These are phyloP conservation scores for Cepaea nemoralis DNA, from an alignment of 1,140 invertebrate genomes.

Conservation along the genomic window DNA sequence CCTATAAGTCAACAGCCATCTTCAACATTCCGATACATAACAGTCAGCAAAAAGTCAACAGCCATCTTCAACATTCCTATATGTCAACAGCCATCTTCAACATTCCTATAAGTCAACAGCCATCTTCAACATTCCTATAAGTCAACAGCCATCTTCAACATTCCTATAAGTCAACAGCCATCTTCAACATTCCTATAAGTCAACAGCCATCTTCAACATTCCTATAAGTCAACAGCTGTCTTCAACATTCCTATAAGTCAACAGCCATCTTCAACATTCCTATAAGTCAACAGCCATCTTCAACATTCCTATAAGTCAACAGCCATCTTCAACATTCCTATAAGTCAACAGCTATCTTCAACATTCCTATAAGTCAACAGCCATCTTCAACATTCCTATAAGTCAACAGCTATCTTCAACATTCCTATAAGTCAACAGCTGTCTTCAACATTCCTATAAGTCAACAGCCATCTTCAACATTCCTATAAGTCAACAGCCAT, in stretches of 20 bases:
- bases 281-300: background rate
- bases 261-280: background rate
- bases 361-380: background rate
- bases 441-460: background rate
- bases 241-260: background rate
- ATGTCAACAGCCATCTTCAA: background rate
- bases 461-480: too few species aligned
- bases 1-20: too few species aligned
- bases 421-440: background rate
- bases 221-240: background rate
- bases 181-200: background rate
- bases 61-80: background rate
- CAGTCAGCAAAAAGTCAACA: too few species aligned
- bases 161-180: background rate
- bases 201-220: background rate
- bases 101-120: background rate
- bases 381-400: background rate
- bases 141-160: background rate
- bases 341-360: background rate
- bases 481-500: too few species aligned
- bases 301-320: background rate
- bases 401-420: background rate
- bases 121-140: background rate
- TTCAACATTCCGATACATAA: too few species aligned
- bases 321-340: background rate